phyloP scores from a whole-genome alignment of 2,797 vertebrate genomes.

The Diplodus sargus region DNA sequence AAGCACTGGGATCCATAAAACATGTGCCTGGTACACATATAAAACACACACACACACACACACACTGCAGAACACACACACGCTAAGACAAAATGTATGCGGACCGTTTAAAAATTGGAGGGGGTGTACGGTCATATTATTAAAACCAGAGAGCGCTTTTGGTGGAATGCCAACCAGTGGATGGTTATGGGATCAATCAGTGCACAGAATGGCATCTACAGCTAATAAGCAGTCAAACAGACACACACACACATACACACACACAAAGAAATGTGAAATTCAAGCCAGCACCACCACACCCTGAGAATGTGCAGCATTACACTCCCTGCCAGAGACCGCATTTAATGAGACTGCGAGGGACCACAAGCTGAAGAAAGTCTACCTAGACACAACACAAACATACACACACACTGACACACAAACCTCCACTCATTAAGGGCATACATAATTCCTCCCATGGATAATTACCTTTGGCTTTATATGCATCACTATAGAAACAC shows the following conservation, averaged over 20 bases:
- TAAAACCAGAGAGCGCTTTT: slow-evolving; percentile 52
- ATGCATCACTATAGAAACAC: slow-evolving; percentile 44
- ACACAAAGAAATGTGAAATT: slow-evolving; percentile 60
- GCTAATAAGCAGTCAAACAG: slow-evolving; percentile 43
- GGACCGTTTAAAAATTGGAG: slow-evolving; percentile 35
- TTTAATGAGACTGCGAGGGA: slow-evolving; percentile 72
- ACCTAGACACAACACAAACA: slow-evolving; percentile 41
- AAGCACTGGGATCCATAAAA: too few species aligned
- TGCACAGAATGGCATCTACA: slow-evolving; percentile 51
- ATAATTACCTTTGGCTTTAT: slow-evolving; percentile 31
- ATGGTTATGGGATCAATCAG: slow-evolving; percentile 56
- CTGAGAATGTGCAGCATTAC: slow-evolving; percentile 60
- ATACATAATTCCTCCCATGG: slow-evolving; percentile 38
- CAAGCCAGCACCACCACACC: slow-evolving; percentile 70
- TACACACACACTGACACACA: slow-evolving; percentile 28
- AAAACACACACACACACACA: slow-evolving; percentile 5
- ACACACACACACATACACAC: slow-evolving; percentile 9
- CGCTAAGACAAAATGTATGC: background rate
- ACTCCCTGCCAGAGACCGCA: slow-evolving; percentile 57
- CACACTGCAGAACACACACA: background rate
- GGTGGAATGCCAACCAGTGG: slow-evolving; percentile 52
- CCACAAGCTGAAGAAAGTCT: slow-evolving; percentile 39
- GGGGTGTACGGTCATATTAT: slow-evolving; percentile 38
- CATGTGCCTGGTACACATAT: background rate
- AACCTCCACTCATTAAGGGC: slow-evolving; percentile 38